Evolutionary conservation across 2,113 vertebrate species (phyloP).

Genomic region (Triplophysa dalaica): DNA sequence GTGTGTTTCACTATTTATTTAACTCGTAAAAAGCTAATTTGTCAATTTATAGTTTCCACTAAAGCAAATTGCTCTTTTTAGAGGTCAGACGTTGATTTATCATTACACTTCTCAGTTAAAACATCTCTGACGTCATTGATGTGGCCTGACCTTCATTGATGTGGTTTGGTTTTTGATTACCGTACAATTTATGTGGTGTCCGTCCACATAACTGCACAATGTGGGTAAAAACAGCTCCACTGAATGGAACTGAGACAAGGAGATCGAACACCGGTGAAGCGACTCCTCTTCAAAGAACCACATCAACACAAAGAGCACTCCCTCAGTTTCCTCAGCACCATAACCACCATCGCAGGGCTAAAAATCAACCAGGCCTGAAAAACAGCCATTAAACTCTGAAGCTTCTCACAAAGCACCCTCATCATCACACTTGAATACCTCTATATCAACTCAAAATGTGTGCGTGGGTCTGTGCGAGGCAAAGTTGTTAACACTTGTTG

Average conservation of each 20-base stretch:
- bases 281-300: neutral
- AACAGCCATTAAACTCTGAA: neutral
- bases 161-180: constrained; percentile 27
- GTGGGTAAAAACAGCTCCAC: neutral
- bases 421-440: neutral
- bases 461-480: neutral
- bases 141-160: constrained; percentile 1
- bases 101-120: neutral
- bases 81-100: neutral
- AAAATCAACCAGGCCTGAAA: neutral
- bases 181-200: neutral
- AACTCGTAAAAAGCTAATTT: neutral
- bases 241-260: neutral
- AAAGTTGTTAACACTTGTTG: constrained; percentile 10
- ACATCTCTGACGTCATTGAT: neutral
- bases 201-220: neutral
- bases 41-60: neutral
- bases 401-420: neutral
- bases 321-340: neutral
- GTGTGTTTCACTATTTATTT: neutral
- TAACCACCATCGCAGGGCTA: neutral
- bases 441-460: neutral
- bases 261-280: neutral
- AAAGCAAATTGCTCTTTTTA: neutral
- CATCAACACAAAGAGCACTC: neutral